Evolutionary conservation across 1,140 invertebrate genomes (phyloP).

Genomic region (Geopemphigus sp.): DNA sequence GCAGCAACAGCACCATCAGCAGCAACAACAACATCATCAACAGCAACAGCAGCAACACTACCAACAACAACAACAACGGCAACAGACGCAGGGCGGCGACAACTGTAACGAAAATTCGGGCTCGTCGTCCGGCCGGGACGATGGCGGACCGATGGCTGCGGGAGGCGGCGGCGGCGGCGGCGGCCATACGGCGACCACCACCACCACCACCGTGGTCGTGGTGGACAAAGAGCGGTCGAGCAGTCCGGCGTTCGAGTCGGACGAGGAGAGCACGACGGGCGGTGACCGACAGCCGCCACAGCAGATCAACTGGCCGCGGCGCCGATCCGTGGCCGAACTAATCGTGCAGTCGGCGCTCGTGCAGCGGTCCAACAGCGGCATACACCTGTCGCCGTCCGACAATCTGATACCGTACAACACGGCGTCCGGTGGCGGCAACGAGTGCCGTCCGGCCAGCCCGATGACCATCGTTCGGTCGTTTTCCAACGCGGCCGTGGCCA

Average conservation of each 20-base stretch:
- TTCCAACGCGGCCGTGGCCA: background rate
- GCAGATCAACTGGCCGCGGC: conserved; percentile 46
- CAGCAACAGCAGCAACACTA: background rate
- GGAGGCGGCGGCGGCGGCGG: background rate
- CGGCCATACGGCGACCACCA: too few relatives aligned
- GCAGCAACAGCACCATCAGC: background rate
- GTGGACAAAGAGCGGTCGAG: conserved; percentile 87
- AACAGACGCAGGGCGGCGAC: background rate
- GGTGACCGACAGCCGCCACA: conserved; percentile 36
- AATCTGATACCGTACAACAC: conserved; percentile 24
- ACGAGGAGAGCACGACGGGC: conserved; percentile 72
- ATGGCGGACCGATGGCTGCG: background rate
- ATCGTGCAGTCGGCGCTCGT: conserved; percentile 47
- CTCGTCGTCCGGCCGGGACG: background rate
- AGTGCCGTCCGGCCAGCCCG: background rate
- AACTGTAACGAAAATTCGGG: background rate
- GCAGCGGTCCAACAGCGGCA: conserved; percentile 52
- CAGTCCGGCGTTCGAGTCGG: conserved; percentile 92
- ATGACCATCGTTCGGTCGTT: conserved; percentile 36
- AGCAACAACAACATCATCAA: background rate
- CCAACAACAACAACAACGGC: background rate
- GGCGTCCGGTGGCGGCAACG: background rate
- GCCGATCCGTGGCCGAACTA: conserved; percentile 46
- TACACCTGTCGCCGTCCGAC: conserved; percentile 42
- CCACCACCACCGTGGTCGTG: conserved; percentile 50